Evolutionary conservation across 2,113 vertebrate species (phyloP).

Genomic region (Carassius gibelio): DNA sequence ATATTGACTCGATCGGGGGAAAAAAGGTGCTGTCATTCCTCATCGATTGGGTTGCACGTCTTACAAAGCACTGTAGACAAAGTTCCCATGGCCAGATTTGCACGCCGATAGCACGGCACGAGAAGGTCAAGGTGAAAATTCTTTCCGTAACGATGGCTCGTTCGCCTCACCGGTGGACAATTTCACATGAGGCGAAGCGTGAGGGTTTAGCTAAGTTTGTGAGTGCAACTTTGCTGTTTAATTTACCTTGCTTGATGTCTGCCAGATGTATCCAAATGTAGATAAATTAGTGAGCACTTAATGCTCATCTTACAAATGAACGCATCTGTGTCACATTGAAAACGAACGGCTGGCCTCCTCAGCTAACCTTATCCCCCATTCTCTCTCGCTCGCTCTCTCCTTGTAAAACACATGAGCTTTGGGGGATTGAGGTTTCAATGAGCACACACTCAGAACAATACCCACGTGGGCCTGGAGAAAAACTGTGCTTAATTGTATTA

Average conservation of each 20-base stretch:
- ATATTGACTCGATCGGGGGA: slow-evolving; percentile 45
- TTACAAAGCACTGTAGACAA: slow-evolving; percentile 49
- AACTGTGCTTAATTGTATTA: slow-evolving; percentile 59
- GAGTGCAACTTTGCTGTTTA: slow-evolving; percentile 56
- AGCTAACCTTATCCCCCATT: slow-evolving; percentile 41
- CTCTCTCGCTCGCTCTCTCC: slow-evolving; percentile 26
- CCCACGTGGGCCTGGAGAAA: slow-evolving; percentile 52
- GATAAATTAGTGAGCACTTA: slow-evolving; percentile 55
- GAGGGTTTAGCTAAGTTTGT: slow-evolving; percentile 53
- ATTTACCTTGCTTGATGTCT: slow-evolving; percentile 61
- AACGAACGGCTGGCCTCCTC: slow-evolving; percentile 57
- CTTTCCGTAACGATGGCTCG: slow-evolving; percentile 34
- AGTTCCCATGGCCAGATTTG: slow-evolving; percentile 50
- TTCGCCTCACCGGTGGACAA: slow-evolving; percentile 53
- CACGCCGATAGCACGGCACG: slow-evolving; percentile 39
- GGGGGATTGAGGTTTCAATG: slow-evolving; percentile 54
- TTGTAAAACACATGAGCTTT: slow-evolving; percentile 50
- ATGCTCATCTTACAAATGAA: slow-evolving; percentile 62
- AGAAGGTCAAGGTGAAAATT: slow-evolving; percentile 55
- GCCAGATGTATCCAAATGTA: slow-evolving; percentile 55
- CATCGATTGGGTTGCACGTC: slow-evolving; percentile 48
- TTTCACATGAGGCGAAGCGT: slow-evolving; percentile 50
- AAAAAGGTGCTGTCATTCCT: slow-evolving; percentile 57
- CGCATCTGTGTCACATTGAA: slow-evolving; percentile 61
- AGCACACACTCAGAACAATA: slow-evolving; percentile 55